Evolutionary conservation across 2,888 invertebrate genomes (phyloP).

Genomic region (Acrocera orbiculus): DNA sequence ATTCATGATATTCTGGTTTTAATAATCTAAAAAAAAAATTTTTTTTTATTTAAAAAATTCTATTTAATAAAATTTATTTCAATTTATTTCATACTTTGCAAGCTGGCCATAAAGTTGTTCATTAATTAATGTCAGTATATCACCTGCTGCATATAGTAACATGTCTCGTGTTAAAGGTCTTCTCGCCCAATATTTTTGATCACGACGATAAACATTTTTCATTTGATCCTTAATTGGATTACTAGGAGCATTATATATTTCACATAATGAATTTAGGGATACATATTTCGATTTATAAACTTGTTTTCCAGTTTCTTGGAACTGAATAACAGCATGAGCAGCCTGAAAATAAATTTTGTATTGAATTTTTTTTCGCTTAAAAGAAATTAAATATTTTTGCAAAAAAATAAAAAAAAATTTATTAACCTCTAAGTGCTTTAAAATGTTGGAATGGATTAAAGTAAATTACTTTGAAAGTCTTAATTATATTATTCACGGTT

Average conservation of each 20-base stretch:
- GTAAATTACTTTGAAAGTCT: too few species aligned
- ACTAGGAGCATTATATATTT: slow-evolving; percentile 68
- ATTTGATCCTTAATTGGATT: slow-evolving; percentile 85
- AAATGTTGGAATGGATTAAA: too few species aligned
- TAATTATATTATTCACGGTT: too few species aligned
- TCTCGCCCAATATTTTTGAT: slow-evolving; percentile 78
- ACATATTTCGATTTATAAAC: slow-evolving; percentile 90
- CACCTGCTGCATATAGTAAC: slow-evolving; percentile 79
- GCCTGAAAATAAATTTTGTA: slow-evolving; percentile 33
- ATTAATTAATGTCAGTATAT: slow-evolving; percentile 71
- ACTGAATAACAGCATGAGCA: slow-evolving; percentile 80
- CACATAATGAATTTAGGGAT: slow-evolving; percentile 78
- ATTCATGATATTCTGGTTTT: slow-evolving; percentile 46
- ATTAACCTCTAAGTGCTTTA: too few species aligned
- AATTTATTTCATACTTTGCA: too few species aligned
- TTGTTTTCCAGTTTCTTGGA: slow-evolving; percentile 75
- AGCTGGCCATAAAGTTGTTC: slow-evolving; percentile 64
- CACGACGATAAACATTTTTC: slow-evolving; percentile 67
- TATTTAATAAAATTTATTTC: slow-evolving; percentile 12
- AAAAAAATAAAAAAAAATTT: background rate
- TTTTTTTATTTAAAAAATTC: background rate
- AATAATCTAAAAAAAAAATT: slow-evolving; percentile 36
- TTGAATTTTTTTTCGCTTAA: background rate
- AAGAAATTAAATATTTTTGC: background rate
- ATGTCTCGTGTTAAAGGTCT: slow-evolving; percentile 78